phyloP scores from a whole-genome alignment of 2,888 invertebrate genomes.

The Junonia oenone region DNA sequence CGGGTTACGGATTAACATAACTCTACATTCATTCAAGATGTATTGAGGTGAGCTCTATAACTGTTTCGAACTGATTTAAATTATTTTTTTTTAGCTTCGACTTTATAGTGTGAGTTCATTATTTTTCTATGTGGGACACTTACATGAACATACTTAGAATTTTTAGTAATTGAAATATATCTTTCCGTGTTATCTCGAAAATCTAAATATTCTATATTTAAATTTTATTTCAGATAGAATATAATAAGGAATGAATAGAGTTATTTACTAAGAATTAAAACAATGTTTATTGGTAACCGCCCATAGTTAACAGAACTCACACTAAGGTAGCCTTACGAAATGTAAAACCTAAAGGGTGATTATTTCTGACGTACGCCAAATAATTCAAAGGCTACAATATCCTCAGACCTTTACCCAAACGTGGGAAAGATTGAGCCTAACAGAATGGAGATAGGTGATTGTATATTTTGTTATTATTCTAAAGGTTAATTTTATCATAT shows the following conservation, averaged over 20 bases:
- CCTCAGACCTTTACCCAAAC: conserved; percentile 1
- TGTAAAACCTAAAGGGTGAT: background rate
- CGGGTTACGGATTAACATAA: conserved; percentile 38
- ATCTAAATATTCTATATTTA: no score
- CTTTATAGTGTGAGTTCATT: no score
- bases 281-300: no score
- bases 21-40: conserved; percentile 40
- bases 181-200: no score
- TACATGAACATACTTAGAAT: no score
- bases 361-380: conserved; percentile 1
- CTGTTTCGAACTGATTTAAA: conserved; percentile 17
- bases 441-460: background rate
- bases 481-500: background rate
- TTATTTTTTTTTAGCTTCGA: conserved; percentile 3
- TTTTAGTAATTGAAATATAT: no score
- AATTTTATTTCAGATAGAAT: no score
- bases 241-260: no score
- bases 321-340: background rate
- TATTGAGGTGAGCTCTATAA: conserved; percentile 28
- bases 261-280: no score
- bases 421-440: background rate
- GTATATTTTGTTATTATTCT: background rate
- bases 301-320: no score
- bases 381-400: background rate
- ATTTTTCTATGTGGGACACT: no score